Evolutionary conservation across 2,797 vertebrate species (phyloP).

Genomic region (Heteromormyrus szaboi): DNA sequence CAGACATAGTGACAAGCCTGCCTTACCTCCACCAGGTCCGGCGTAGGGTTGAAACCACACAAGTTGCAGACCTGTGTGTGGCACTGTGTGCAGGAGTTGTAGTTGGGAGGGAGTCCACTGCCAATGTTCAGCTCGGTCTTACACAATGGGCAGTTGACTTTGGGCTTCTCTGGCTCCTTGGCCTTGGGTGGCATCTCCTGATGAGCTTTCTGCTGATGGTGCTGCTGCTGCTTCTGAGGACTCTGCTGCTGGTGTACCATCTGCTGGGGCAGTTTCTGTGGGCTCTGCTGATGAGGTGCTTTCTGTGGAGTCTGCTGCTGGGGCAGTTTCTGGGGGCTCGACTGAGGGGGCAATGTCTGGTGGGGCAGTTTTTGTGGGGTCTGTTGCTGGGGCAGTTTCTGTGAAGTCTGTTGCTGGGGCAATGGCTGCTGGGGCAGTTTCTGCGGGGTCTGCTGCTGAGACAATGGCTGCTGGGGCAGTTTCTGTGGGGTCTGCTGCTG

Average conservation of each 20-base stretch:
- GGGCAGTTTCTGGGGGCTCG: slow-evolving; percentile 43
- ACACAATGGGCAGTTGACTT: slow-evolving; percentile 82
- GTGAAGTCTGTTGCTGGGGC: slow-evolving; percentile 45
- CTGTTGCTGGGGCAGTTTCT: slow-evolving; percentile 30
- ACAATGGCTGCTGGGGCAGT: neutral
- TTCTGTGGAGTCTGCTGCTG: slow-evolving; percentile 39
- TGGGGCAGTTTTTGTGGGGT: slow-evolving; percentile 35
- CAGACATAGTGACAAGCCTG: neutral
- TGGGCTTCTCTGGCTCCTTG: slow-evolving; percentile 71
- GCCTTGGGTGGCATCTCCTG: slow-evolving; percentile 64
- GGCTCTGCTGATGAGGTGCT: slow-evolving; percentile 38
- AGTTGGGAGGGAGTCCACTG: slow-evolving; percentile 78
- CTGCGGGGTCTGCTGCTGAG: slow-evolving; percentile 55
- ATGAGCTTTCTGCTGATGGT: slow-evolving; percentile 31
- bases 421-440: slow-evolving; percentile 30
- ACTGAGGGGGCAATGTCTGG: slow-evolving; percentile 29
- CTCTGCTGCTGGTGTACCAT: neutral
- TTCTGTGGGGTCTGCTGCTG: slow-evolving; percentile 45
- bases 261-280: slow-evolving; percentile 35
- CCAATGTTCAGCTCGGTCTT: slow-evolving; percentile 86
- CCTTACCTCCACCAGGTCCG: slow-evolving; percentile 92
- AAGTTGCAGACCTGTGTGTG: slow-evolving; percentile 90
- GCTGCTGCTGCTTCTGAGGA: slow-evolving; percentile 24
- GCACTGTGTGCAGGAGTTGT: slow-evolving; percentile 92
- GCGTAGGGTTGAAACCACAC: slow-evolving; percentile 98